These are phyloP conservation scores for Callorhinus ursinus DNA, from an alignment of 2,113 vertebrate species.

Conservation along the genomic window DNA sequence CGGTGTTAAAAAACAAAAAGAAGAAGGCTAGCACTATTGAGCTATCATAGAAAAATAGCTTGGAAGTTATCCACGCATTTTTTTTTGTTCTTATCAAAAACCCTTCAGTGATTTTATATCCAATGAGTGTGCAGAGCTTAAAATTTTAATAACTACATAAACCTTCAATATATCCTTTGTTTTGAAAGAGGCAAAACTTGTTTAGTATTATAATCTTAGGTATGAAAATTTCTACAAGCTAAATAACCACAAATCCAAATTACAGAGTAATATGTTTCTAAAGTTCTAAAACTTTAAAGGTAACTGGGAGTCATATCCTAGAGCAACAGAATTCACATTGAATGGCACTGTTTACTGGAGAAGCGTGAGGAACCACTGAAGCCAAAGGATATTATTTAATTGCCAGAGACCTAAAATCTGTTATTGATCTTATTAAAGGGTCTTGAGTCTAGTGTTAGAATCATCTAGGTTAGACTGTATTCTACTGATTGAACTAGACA, in stretches of 20 bases:
- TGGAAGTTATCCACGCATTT: background rate
- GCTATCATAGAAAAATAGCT: background rate
- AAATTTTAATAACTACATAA: conserved; percentile 17
- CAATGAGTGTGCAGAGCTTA: background rate
- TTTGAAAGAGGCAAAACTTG: conserved; percentile 17
- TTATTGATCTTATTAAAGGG: conserved; percentile 46
- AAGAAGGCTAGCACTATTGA: background rate
- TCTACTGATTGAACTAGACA: background rate
- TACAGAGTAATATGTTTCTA: background rate
- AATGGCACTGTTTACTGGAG: background rate
- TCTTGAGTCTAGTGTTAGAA: conserved; percentile 5
- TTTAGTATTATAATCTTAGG: background rate
- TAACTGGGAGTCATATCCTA: background rate
- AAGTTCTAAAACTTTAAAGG: conserved; percentile 42
- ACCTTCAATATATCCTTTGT: background rate
- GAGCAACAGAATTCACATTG: background rate
- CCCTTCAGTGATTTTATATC: background rate
- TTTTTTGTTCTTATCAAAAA: background rate
- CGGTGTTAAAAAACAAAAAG: background rate
- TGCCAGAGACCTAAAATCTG: conserved; percentile 31
- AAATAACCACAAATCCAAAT: background rate
- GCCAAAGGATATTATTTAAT: conserved; percentile 28
- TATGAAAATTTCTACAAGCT: background rate
- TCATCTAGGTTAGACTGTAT: background rate
- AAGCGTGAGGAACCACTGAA: background rate